Evolutionary conservation across 2,888 invertebrate species (phyloP), one percentile per base, ranked within the genome.

Genomic region (Dorcus parallelipipedus): DNA sequence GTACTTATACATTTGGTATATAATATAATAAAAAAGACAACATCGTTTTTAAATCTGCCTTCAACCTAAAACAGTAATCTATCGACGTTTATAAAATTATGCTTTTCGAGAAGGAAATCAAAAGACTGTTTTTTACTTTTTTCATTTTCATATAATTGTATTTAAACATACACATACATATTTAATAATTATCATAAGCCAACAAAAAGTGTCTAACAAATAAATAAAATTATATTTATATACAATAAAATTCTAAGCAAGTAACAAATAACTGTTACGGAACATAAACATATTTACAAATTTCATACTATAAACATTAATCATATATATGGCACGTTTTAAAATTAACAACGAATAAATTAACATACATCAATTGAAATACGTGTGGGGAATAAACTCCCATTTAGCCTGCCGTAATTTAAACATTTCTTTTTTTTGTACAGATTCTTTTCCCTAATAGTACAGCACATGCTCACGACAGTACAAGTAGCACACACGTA

Each of bases 161-260:
- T 49, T 55, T 23, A 55, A 52, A 56, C 56, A 39, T 58, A 51
- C 54, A 58, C 58, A 50, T 59, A 59, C 52, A 56, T 49, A 49
- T 55, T 42, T 42, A 42, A 55, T 59, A 33, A 33, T 33, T 33
- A 33, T 33, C 26, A 33, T 33, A 33, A 59, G 49, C 56, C 59
- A 59, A 59, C 59, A 59, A 43, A 59, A 59, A 50, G 20, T 50
- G 38, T 55, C 54, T 52, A 59, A 59, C 59, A 65, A 62, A 63
- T 63, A 64, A 62, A 63, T 62, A 62, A 62, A 57, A 60, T 42
- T 43, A 58, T 56, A 56, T 61, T 45, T 67, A 67, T 66, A 51
- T 67, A 67, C 67, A 67, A 67, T 67, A 67, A 67, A 67, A 64
- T 65, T 67, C 66, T 67, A 66, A 67, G 63, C 66, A 40, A 59